phyloP scores from a whole-genome alignment of 2,888 invertebrate species.

The Pristionchus exspectatus region DNA sequence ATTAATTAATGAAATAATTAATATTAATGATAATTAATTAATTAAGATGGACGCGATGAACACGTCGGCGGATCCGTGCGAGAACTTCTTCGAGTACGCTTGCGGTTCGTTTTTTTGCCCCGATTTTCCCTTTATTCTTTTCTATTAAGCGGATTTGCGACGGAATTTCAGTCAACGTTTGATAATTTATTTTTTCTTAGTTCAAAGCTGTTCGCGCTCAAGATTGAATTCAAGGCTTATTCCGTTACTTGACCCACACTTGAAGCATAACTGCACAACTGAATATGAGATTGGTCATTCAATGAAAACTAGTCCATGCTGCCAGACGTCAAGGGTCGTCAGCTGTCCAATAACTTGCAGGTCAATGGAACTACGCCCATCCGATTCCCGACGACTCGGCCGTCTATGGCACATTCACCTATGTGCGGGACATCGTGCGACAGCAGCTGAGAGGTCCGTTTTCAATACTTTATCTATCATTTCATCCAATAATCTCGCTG shows the following conservation, averaged over 20 bases:
- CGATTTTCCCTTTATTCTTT: background rate
- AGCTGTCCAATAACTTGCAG: background rate
- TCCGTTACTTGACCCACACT: conserved; percentile 54
- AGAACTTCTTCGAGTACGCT: conserved; percentile 71
- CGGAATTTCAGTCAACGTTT: too few relatives aligned
- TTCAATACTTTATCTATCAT: too few relatives aligned
- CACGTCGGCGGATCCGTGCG: conserved; percentile 68
- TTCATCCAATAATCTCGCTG: too few relatives aligned
- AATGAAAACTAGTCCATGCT: conserved; percentile 50
- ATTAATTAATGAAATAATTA: background rate
- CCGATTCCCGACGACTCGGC: conserved; percentile 67
- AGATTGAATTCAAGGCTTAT: conserved; percentile 44
- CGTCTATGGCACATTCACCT: conserved; percentile 62
- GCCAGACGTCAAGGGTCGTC: too few relatives aligned
- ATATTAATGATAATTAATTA: background rate
- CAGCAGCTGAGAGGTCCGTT: conserved; percentile 62
- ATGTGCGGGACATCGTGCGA: conserved; percentile 60
- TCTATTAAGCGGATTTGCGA: background rate
- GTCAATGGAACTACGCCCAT: conserved; percentile 63
- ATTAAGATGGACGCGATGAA: conserved; percentile 66
- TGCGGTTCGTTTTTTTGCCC: conserved; percentile 60
- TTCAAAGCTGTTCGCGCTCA: background rate
- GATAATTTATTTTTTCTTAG: too few relatives aligned
- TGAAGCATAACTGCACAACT: background rate
- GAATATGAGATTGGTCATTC: background rate